Base-by-base conservation (phyloP, 2,797 vertebrate species). In the Hyperoplus lanceolatus region DNA sequence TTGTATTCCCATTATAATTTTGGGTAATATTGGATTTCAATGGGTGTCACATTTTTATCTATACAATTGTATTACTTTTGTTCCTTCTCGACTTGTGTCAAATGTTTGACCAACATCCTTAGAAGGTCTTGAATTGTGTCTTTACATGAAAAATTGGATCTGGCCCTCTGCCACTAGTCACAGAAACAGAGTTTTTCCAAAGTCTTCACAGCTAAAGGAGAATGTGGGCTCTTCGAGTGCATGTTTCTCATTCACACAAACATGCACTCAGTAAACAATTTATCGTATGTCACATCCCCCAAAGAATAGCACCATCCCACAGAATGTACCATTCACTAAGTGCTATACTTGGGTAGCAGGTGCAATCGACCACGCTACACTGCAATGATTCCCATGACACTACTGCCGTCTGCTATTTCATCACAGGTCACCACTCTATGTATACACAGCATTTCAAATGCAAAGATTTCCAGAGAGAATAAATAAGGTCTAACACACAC, bases 361-460 rank as follows among this genome's bases (percentile, higher is more conserved):
- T 78, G 83, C 77, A 87, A 84, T 90, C 55, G 71, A 83, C 78
- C 85, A 72, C n/a, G 53, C 73, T 63, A 29, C 18, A 45, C 85
- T 70, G 75, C 81, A 79, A 73, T 80, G 75, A 88, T 90, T 87
- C 86, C 83, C 89, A 67, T 64, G 84, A 74, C 77, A 67, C 81
- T 61, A 29, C 51, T 72, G 69, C 74, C 77, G 81, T 72, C 73
- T 74, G 80, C 57, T 38, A 50, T 81, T 88, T 89, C 75, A 90
- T 89, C 75, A 76, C 82, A 82, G 88, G 83, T 89, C 84, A 86
- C 57, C 29, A 45, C 86, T 80, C 80, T 60, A 70, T 29, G 29
- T 29, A 29, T 70, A 76, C 71, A 56, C 64, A 16, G 80, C 82
- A 85, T 87, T 89, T 87, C 82, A 83, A 89, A 86, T 84, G 78